Evolutionary conservation across 1,140 invertebrate species (phyloP), one percentile per base, ranked within the genome.

Genomic region (Drosophila serrata): DNA sequence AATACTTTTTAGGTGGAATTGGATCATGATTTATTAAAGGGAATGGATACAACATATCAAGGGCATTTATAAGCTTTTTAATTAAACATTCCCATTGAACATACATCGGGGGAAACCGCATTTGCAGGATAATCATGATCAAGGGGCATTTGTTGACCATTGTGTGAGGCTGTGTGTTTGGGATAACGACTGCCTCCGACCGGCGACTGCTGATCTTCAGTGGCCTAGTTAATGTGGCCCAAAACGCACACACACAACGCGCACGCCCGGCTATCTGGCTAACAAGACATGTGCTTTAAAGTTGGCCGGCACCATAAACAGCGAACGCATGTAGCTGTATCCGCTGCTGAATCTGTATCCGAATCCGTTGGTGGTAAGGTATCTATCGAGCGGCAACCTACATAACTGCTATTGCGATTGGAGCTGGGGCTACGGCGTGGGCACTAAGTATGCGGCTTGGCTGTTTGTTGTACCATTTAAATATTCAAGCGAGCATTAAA

Each of bases 391-490:
- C 60, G 60, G 61, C 65, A 62, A 51, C 75, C 75, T 78, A 78
- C 68, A 77, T 78, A 85, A 82, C 79, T 82, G 69, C 53, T 65
- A 55, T 42, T 46, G 63, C 24, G 63, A 70, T 69, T 69, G 65
- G 37, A 19, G 40, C 60, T 43, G 59, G 19, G 58, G 43, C 62
- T 45, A 31, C 37, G 57, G 43, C 76, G 84, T 88, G 84, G 84
- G 84, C 85, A 70, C 77, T 90, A 87, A 87, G 85, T 87, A 90
- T 87, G 72, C 73, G 85, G 39, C 85, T 81, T 78, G 74, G 63
- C 58, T 51, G 57, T 86, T 85, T 81, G 58, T 74, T 81, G 72
- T 65, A 43, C 65, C 77, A 69, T 75, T 80, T 73, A 75, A 81
- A 75, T 86, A 88, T 88, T 69, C 72, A 79, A 73, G 37, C 64